Base-by-base conservation (phyloP, 2,113 vertebrate species). In the Uria lomvia region DNA sequence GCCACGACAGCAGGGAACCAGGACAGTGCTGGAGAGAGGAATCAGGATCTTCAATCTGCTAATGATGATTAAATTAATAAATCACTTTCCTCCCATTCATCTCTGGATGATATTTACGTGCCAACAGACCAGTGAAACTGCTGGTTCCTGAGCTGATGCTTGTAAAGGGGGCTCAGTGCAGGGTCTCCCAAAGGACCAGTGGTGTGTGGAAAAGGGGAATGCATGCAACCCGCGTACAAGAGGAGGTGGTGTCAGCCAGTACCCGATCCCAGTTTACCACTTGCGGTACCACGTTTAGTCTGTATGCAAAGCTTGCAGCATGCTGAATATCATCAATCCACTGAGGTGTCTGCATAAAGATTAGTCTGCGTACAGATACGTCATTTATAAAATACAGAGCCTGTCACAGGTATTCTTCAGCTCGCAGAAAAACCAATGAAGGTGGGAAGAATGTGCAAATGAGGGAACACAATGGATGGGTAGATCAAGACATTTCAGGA, bases 251-350 rank as follows among this genome's bases (percentile, higher is more conserved):
- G 73, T 27, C 63, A 56, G 30, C 19, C 43, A n/a, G 32, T 12
- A 36, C 34, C 42, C 1, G 2, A 18, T 27, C 62, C 72, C 0
- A 0, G 36, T 65, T 30, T 5, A 36, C 30, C 62, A 19, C 5
- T 0, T 7, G 5, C 2, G 1, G 1, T 16, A 67, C 32, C 53
- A 18, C 2, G 0, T 29, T 49, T 8, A 47, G 56, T 24, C 40
- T 67, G 60, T 13, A 38, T 15, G 38, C 71, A 34, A 21, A 86
- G 70, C 82, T 29, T 27, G 63, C 67, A 62, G 59, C 68, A 27
- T 5, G 13, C 26, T 26, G 38, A 11, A 4, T 2, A 1, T 14
- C 5, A 53, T 8, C 34, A 59, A 60, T 23, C 43, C 77, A 40
- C 79, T 8, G 62, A 79, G 62, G 56, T 22, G 52, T 55, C 93